Conservation (phyloP, 2,888 invertebrate genomes). For the Tenodera sinensis region DNA sequence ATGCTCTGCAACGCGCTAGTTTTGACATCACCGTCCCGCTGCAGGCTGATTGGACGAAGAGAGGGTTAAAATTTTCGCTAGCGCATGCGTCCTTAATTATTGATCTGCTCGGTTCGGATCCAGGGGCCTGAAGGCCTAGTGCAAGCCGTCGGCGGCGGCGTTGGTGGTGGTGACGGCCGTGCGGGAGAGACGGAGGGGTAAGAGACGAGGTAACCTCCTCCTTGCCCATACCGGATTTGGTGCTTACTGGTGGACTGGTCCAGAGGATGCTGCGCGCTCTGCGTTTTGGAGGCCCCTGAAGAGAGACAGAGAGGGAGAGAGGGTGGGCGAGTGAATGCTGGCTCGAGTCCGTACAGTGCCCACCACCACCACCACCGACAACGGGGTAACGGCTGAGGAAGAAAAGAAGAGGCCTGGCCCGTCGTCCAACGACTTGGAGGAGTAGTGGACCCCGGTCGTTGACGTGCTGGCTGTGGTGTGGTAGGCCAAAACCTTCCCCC, state of each 20-base stretch:
- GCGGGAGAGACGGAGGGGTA: background rate
- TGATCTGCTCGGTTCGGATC: conserved; percentile 25
- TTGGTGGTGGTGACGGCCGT: background rate
- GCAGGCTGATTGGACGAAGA: conserved; percentile 27
- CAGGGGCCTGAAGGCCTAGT: conserved; percentile 16
- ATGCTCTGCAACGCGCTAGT: conserved; percentile 29
- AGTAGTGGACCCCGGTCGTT: background rate
- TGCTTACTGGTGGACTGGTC: background rate
- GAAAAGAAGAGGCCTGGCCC: background rate
- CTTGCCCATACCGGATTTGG: conserved; percentile 14
- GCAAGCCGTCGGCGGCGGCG: background rate
- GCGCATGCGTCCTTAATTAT: conserved; percentile 31
- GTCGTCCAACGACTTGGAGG: background rate
- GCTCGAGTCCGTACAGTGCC: background rate
- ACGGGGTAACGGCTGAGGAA: background rate
- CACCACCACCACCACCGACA: background rate
- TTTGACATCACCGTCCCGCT: conserved; percentile 24
- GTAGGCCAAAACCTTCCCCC: background rate
- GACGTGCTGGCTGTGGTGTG: background rate
- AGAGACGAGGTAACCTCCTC: background rate
- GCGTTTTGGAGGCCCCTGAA: conserved; percentile 8
- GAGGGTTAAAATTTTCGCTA: conserved; percentile 14
- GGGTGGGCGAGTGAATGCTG: background rate
- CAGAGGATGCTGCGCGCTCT: conserved; percentile 1
- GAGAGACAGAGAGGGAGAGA: background rate